Percentiles rank a stretch among this genome's conserved stretches.
Conservation (phyloP, 2,113 vertebrate genomes). For the Syngnathus floridae region DNA sequence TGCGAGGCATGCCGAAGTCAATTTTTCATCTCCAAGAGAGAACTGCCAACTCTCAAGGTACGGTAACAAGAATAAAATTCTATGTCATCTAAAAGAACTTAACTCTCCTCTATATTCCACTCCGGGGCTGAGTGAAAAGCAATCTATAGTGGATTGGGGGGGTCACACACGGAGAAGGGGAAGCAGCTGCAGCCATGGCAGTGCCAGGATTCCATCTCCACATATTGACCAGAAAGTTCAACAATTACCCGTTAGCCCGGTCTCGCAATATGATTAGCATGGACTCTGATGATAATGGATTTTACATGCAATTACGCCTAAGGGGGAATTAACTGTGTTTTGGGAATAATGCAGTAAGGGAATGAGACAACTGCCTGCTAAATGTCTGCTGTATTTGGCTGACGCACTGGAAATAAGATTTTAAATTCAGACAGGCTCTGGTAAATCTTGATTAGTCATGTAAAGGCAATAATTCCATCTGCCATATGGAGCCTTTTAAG, state of each 20-base stretch:
- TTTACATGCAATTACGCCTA: constrained; percentile 61
- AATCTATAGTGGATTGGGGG: constrained; percentile 47
- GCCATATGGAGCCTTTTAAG: not conserved
- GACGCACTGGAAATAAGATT: constrained; percentile 40
- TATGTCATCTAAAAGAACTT: constrained; percentile 39
- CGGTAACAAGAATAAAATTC: constrained; percentile 47
- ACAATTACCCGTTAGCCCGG: constrained; percentile 48
- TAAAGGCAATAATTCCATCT: not conserved
- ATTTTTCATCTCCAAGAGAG: constrained; percentile 45
- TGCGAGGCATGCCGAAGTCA: constrained; percentile 32
- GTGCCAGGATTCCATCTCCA: constrained; percentile 57
- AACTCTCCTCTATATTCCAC: constrained; percentile 26
- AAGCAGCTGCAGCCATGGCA: constrained; percentile 56
- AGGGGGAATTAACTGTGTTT: constrained; percentile 45
- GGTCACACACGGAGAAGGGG: constrained; percentile 39
- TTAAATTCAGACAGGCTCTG: constrained; percentile 33
- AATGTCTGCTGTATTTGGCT: constrained; percentile 56
- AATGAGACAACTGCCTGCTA: constrained; percentile 52
- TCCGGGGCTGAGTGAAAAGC: constrained; percentile 49
- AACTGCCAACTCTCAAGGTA: constrained; percentile 43
- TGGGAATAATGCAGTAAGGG: constrained; percentile 50
- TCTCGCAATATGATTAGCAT: constrained; percentile 65
- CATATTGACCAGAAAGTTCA: constrained; percentile 56
- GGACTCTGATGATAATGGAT: constrained; percentile 60
- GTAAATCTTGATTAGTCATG: constrained; percentile 32